Evolutionary conservation across 2,888 invertebrate species (phyloP).

Genomic region (Hydrotaea cyrtoneurina): DNA sequence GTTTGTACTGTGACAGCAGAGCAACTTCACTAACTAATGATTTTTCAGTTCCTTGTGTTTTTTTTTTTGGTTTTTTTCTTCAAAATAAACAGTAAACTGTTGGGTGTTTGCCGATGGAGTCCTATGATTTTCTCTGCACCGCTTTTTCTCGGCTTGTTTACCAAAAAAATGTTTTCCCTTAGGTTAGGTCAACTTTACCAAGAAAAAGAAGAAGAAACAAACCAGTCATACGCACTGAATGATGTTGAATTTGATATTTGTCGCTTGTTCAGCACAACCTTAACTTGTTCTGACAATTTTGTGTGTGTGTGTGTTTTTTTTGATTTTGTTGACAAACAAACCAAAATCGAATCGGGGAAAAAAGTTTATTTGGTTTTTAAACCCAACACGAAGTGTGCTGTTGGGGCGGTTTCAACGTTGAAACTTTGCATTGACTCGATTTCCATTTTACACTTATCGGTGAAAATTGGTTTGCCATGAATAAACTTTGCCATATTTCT

Average conservation of each 20-base stretch:
- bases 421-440: slow-evolving; percentile 35
- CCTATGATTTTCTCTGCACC: slow-evolving; percentile 7
- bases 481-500: background rate
- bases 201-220: background rate
- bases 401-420: background rate
- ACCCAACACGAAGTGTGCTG: background rate
- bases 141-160: background rate
- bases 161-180: slow-evolving; percentile 44
- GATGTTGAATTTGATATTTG: background rate
- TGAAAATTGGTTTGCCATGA: background rate
- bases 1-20: background rate
- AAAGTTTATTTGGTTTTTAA: slow-evolving; percentile 32
- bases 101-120: background rate
- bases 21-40: background rate
- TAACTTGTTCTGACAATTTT: slow-evolving; percentile 27
- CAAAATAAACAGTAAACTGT: background rate
- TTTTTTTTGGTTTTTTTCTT: background rate
- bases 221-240: background rate
- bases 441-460: slow-evolving; percentile 30
- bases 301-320: too few species aligned
- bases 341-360: background rate
- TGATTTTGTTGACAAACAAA: slow-evolving; percentile 15
- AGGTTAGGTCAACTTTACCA: slow-evolving; percentile 59
- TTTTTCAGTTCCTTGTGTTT: background rate
- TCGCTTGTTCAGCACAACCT: background rate